Conservation (phyloP, 2,797 vertebrate species). For the Chloroceryle amazona region DNA sequence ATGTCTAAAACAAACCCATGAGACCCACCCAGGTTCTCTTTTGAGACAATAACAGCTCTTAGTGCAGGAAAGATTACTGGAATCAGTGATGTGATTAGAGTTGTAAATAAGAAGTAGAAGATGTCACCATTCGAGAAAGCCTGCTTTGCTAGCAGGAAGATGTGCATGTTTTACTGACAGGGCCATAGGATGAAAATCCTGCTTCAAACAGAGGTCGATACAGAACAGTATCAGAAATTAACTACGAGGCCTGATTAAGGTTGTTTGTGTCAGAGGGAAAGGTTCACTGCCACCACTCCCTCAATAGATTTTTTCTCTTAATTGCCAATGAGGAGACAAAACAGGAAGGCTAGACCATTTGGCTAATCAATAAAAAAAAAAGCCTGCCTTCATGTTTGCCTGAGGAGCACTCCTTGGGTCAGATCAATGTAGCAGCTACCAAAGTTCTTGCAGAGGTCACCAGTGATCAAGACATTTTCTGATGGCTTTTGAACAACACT, state of each 20-base stretch:
- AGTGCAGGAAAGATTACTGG: constrained; percentile 74
- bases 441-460: constrained; percentile 43
- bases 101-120: constrained; percentile 77
- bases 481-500: constrained; percentile 31
- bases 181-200: constrained; percentile 44
- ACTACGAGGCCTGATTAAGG: constrained; percentile 68
- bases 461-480: constrained; percentile 19
- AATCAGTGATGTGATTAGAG: constrained; percentile 80
- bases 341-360: constrained; percentile 26
- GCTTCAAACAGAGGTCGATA: constrained; percentile 48
- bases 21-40: constrained; percentile 8
- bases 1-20: background rate
- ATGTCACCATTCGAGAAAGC: constrained; percentile 61
- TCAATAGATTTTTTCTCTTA: constrained; percentile 49
- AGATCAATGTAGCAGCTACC: constrained; percentile 45
- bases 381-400: constrained; percentile 51
- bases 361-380: constrained; percentile 41
- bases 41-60: constrained; percentile 66
- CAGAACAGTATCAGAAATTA: constrained; percentile 74
- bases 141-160: constrained; percentile 38
- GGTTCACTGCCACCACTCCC: constrained; percentile 45
- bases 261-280: constrained; percentile 64
- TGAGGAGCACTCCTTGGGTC: constrained; percentile 32
- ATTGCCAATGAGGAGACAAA: constrained; percentile 54
- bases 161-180: constrained; percentile 57